Base-by-base conservation (phyloP, 2,797 vertebrate genomes). In the Acanthopagrus latus region DNA sequence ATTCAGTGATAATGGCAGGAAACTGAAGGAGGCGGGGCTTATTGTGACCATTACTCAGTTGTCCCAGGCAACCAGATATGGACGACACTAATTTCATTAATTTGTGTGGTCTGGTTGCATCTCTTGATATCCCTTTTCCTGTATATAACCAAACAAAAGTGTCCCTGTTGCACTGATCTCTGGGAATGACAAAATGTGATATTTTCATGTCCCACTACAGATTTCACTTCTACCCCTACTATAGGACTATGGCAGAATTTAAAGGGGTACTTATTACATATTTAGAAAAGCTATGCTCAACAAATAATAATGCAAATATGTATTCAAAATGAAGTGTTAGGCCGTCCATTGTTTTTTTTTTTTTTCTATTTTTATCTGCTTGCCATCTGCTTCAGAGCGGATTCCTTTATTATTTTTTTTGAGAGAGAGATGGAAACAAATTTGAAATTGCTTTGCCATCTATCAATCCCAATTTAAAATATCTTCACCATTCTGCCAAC, bases 71-170 rank as follows among this genome's bases (percentile, higher is more conserved):
- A 89, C 90, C 81, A 91, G 89, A 91, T 92, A 91, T 87, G 81
- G 78, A 83, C 81, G 89, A 78, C 88, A 88, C 81, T 93, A 94
- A 94, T 93, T 81, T 84, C 71, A 90, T 92, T 92, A 86, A 90
- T 93, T 91, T 88, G 84, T 76, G 75, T 63, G 82, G 66, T 88
- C 93, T 93, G 89, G 84, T 81, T 87, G 89, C 55, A 66, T 89
- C 85, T 86, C 75, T 78, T 91, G 79, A 90, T 90, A 89, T 88
- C 33, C 20, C 59, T 54, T 81, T 85, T 88, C 86, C 84, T 84
- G 79, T 85, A 73, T 83, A 84, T 71, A 64, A 66, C 56, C 69
- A 74, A 82, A 57, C 74, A 81, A 67, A 81, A 76, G 41, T 74
- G 75, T 21, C 59, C 27, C 10, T 57, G 75, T 79, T 74, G 57